These are phyloP conservation scores for Typhlichthys subterraneus DNA, from an alignment of 2,797 vertebrate genomes.

Conservation along the genomic window DNA sequence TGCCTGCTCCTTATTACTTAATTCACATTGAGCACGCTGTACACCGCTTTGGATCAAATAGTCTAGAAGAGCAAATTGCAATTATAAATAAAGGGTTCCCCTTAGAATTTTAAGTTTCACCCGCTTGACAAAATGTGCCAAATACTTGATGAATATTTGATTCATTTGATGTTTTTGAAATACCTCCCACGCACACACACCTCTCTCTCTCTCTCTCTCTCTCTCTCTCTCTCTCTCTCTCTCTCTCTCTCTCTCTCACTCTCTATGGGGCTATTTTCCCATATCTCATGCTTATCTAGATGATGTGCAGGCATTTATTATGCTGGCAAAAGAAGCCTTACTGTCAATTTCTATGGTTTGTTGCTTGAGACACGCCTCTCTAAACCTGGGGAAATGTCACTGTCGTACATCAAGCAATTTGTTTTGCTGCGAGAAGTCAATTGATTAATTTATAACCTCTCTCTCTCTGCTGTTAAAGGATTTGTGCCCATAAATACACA, in stretches of 20 bases:
- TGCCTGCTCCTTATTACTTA: no score
- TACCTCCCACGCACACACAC: conserved; percentile 17
- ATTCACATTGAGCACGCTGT: no score
- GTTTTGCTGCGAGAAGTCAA: no score
- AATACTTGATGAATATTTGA: conserved; percentile 75
- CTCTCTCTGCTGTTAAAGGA: conserved; percentile 8
- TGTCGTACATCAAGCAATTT: no score
- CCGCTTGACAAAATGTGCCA: conserved; percentile 46
- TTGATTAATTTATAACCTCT: conserved; percentile 50
- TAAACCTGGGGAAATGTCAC: conserved; percentile 65
- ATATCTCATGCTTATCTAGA: conserved; percentile 54
- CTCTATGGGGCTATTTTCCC: conserved; percentile 37
- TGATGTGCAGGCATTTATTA: conserved; percentile 67
- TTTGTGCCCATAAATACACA: no score
- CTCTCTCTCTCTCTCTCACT: conserved; percentile 26
- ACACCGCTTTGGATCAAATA: no score
- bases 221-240: conserved; percentile 45
- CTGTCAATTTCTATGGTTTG: conserved; percentile 63
- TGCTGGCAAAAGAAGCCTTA: conserved; percentile 41
- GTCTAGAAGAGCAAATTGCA: no score
- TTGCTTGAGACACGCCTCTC: conserved; percentile 61
- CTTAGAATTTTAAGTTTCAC: conserved; percentile 43
- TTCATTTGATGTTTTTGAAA: conserved; percentile 71
- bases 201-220: conserved; percentile 30
- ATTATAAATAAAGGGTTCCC: conserved; percentile 15